Percentiles rank a stretch among this genome's conserved stretches.
phyloP scores from a whole-genome alignment of 2,113 vertebrate species.

The Sceloporus undulatus region DNA sequence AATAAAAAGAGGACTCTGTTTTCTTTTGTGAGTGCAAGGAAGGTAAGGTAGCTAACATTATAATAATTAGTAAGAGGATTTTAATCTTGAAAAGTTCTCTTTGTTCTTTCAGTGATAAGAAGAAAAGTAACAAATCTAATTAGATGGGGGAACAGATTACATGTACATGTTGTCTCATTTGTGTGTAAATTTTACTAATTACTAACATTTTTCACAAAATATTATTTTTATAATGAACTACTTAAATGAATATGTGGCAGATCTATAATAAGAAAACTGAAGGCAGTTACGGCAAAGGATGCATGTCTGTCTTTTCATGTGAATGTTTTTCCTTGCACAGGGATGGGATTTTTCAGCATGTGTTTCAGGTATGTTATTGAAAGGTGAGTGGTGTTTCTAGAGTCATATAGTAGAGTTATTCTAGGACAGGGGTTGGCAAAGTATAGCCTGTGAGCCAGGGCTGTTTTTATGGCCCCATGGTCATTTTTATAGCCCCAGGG shows the following conservation, averaged over 20 bases:
- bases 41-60: not conserved
- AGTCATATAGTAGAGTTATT: not conserved
- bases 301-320: not conserved
- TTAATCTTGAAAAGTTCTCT: not conserved
- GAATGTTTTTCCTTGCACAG: not conserved
- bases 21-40: not conserved
- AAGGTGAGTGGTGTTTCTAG: not conserved
- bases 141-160: not conserved
- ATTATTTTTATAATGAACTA: not conserved
- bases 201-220: not conserved
- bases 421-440: no score
- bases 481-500: no score
- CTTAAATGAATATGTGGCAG: not conserved
- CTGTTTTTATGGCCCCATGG: no score
- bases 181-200: not conserved
- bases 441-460: no score
- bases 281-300: not conserved
- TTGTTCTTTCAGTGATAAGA: not conserved
- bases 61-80: not conserved
- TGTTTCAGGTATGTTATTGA: not conserved
- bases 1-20: not conserved
- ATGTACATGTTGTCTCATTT: not conserved
- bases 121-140: not conserved
- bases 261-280: not conserved
- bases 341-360: not conserved